Base-by-base conservation (phyloP, 2,888 invertebrate species). In the Leucophora obtusa region DNA sequence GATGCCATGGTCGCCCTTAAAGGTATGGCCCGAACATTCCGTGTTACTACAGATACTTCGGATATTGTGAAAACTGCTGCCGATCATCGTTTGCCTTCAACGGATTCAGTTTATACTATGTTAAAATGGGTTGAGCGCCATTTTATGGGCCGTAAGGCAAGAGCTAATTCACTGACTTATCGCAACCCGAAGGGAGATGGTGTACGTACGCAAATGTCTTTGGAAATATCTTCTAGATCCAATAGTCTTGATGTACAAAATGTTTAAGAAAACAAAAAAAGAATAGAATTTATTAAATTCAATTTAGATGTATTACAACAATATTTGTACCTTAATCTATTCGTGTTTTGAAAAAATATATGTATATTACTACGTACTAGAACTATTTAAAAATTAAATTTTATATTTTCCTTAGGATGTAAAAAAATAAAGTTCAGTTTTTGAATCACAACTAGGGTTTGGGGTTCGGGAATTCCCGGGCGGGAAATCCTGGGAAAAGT, bases 1-100 rank as follows among this genome's bases (percentile, higher is more conserved):
- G 96, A 97, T 87, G 97, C 97, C 53, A 96, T 97, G 95, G 92
- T 93, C 93, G 96, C 96, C 0, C 91, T 97, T 73, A 96, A 96
- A 92, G 97, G 97, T 89, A 97, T 97, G 96, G 97, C 97, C 0
- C 95, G 96, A 1, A 97, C 97, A 4, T 97, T 97, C 92, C 94
- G 97, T 65, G 96, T 97, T 10, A 94, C 96, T 0, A 94, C 96
- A 0, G 28, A 28, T 28, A 28, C 7, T 28, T 96, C 96, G 0
- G 93, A 93, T 87, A 96, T 96, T 85, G 95, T 95, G 6, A 95
- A 95, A 87, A 97, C 97, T 0, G 95, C 95, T 0, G 97, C 97
- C 0, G 96, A 96, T 87, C 93, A 96, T 63, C 95, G 97, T 78
- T 91, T 97, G 58, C 96, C 97, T 0, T 96, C 96, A 43, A 96